Conservation (phyloP, 2,113 vertebrate genomes). For the Pollachius pollachius region DNA sequence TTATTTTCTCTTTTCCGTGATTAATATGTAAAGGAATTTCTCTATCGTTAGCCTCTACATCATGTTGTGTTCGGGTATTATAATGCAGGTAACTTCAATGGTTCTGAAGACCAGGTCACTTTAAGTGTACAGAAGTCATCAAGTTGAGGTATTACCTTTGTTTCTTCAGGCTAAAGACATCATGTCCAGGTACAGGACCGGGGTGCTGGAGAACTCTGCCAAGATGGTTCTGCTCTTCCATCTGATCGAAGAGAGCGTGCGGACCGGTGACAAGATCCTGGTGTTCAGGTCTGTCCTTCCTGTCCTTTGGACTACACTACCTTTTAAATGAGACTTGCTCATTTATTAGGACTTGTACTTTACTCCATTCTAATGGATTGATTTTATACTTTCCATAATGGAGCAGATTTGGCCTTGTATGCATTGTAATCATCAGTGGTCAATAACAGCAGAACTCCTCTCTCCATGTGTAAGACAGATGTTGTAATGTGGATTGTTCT, state of each 20-base stretch:
- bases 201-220: slow-evolving; percentile 92
- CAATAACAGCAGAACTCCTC: not conserved
- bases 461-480: not conserved
- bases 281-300: slow-evolving; percentile 86
- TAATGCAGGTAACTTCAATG: no score
- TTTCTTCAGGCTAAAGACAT: slow-evolving; percentile 88
- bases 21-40: no score
- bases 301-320: not conserved
- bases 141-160: no score
- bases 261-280: slow-evolving; percentile 89
- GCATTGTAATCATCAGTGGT: no score
- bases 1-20: no score
- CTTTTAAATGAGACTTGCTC: slow-evolving; percentile 11
- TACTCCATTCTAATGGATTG: no score
- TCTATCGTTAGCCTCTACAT: no score
- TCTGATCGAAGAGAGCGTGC: slow-evolving; percentile 92
- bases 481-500: slow-evolving; percentile 11
- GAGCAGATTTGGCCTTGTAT: no score
- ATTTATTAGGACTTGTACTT: not conserved
- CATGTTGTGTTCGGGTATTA: no score
- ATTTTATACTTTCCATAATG: no score
- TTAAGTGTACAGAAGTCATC: no score
- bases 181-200: slow-evolving; percentile 86
- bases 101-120: no score
- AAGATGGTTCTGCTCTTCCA: slow-evolving; percentile 98